Conservation (phyloP, 2,888 invertebrate genomes). For the Stenchaetothrips biformis region DNA sequence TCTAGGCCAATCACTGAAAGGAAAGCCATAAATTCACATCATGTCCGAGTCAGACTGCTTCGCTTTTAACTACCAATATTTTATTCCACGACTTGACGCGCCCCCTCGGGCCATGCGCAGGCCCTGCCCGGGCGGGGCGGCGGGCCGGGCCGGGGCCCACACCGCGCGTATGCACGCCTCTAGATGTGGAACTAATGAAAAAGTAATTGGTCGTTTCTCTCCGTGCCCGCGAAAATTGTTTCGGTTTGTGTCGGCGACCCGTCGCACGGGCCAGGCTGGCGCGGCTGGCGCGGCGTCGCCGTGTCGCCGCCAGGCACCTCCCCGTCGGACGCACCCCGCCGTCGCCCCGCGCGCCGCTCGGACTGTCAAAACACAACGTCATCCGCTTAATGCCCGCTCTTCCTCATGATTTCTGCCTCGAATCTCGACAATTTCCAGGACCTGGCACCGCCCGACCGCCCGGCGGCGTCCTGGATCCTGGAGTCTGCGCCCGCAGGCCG, state of each 20-base stretch:
- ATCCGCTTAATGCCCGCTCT: too few species aligned
- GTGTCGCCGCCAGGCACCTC: not conserved
- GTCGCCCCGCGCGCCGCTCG: not conserved
- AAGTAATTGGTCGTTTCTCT: conserved; percentile 23
- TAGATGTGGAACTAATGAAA: conserved; percentile 23
- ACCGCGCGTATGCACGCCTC: not conserved
- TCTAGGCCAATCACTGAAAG: conserved; percentile 15
- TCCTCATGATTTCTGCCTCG: too few species aligned
- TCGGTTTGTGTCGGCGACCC: conserved; percentile 1
- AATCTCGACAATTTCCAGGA: too few species aligned
- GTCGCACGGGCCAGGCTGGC: not conserved
- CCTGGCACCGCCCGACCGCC: too few species aligned
- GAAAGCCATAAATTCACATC: conserved; percentile 23
- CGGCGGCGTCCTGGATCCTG: not conserved
- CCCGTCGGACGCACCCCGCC: not conserved
- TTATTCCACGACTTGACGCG: not conserved
- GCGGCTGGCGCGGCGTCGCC: not conserved
- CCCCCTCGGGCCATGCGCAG: not conserved
- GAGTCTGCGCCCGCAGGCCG: not conserved
- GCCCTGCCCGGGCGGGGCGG: not conserved
- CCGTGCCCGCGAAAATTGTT: conserved; percentile 22
- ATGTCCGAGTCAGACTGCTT: conserved; percentile 15
- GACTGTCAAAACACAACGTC: not conserved
- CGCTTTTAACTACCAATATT: conserved; percentile 25
- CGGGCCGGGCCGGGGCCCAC: not conserved